phyloP scores from a whole-genome alignment of 2,113 vertebrate species.

The Zosterops hypoxanthus region DNA sequence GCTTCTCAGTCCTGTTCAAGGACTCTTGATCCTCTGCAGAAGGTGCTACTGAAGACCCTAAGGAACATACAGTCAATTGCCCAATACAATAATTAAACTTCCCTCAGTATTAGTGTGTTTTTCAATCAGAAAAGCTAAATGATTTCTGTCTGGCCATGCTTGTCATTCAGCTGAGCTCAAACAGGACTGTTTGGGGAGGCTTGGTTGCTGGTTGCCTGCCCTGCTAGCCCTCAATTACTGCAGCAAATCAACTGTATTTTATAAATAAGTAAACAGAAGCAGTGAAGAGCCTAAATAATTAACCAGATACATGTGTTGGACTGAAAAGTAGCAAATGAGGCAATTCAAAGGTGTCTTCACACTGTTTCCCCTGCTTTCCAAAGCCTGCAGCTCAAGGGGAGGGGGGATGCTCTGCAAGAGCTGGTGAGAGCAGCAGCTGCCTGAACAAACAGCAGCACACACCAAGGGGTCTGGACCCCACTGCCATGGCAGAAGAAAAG shows the following conservation, averaged over 20 bases:
- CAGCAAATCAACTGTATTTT: background rate
- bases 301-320: background rate
- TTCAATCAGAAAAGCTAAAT: background rate
- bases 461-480: background rate
- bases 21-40: background rate
- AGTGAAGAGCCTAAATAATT: conserved; percentile 20
- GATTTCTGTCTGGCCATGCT: fast-evolving
- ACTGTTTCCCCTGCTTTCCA: background rate
- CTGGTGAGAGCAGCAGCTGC: background rate
- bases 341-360: background rate
- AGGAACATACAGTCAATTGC: background rate
- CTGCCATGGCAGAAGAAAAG: background rate
- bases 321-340: conserved; percentile 13
- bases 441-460: background rate
- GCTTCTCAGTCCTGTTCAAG: background rate
- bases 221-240: background rate
- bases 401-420: background rate
- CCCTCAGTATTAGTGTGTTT: background rate
- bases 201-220: background rate
- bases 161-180: background rate
- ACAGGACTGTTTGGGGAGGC: background rate
- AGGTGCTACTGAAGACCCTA: background rate
- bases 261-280: background rate
- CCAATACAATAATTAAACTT: background rate
- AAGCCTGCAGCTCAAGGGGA: background rate